phyloP scores from a whole-genome alignment of 2,888 invertebrate species.

The Nomada fabriciana region DNA sequence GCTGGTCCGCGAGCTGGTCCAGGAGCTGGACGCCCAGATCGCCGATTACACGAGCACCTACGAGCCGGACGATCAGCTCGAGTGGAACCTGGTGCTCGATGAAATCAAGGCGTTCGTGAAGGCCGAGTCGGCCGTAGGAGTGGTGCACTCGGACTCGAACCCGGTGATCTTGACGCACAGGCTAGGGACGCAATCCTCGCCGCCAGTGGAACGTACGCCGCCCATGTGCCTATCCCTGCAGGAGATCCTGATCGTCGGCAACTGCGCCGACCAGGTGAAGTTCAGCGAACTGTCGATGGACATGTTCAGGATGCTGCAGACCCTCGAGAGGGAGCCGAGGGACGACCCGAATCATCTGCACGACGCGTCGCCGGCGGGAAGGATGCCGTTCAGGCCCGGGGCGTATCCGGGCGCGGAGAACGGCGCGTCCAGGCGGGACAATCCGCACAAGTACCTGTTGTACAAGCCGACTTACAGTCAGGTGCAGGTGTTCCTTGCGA shows the following conservation, averaged over 20 bases:
- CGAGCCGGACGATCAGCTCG: conserved; percentile 96
- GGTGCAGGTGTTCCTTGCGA: conserved; percentile 95
- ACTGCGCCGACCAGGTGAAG: conserved; percentile 96
- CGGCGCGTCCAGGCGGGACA: conserved; percentile 91
- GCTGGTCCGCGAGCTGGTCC: conserved; percentile 95
- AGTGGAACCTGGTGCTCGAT: conserved; percentile 97
- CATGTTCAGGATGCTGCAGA: conserved; percentile 99
- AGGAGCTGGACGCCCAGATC: conserved; percentile 96
- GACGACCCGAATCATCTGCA: conserved; percentile 91
- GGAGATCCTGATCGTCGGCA: conserved; percentile 97
- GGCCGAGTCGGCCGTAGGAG: conserved; percentile 95
- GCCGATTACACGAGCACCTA: conserved; percentile 97
- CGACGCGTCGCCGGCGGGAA: conserved; percentile 90
- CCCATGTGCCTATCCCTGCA: conserved; percentile 95
- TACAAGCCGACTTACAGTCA: conserved; percentile 98
- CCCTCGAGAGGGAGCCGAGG: conserved; percentile 95
- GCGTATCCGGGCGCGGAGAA: conserved; percentile 88
- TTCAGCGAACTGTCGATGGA: conserved; percentile 98
- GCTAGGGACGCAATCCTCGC: conserved; percentile 92
- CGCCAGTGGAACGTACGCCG: conserved; percentile 94
- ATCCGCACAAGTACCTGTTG: conserved; percentile 98
- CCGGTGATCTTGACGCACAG: conserved; percentile 95
- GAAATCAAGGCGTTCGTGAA: conserved; percentile 98
- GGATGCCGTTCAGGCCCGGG: conserved; percentile 86
- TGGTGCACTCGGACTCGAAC: conserved; percentile 93